Percentiles rank a stretch among this genome's conserved stretches.
Conservation (phyloP, 2,113 vertebrate species). For the Pseudois nayaur region DNA sequence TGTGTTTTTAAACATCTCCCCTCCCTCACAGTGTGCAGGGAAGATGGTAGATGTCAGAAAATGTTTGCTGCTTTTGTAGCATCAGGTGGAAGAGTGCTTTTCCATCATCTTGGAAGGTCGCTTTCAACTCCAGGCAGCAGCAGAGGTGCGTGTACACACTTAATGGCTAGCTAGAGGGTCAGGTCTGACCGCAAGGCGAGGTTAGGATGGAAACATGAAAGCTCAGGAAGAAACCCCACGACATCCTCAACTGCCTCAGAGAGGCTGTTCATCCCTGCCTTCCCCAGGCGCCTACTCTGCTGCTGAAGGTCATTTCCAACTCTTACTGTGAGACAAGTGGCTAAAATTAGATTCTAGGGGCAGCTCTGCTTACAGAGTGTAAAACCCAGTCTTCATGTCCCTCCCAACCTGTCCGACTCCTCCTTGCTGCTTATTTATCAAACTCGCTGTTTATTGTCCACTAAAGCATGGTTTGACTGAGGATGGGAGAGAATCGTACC, state of each 20-base stretch:
- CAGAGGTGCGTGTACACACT: background rate
- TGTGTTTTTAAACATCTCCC: background rate
- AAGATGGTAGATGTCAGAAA: background rate
- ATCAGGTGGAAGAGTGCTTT: background rate
- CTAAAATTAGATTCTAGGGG: constrained; percentile 7
- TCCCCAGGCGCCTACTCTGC: background rate
- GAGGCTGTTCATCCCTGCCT: background rate
- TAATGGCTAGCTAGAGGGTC: background rate
- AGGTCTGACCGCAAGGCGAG: background rate
- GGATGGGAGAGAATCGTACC: constrained; percentile 12
- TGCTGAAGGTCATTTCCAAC: background rate
- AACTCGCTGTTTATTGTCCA: constrained; percentile 45
- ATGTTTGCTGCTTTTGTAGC: background rate
- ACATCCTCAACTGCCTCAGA: background rate
- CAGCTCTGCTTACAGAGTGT: background rate
- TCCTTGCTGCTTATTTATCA: background rate
- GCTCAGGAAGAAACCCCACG: background rate
- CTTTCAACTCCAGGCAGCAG: background rate
- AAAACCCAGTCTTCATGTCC: background rate
- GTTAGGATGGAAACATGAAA: background rate
- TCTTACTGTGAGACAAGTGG: background rate
- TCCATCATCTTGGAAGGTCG: background rate
- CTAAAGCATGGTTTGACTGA: constrained; percentile 43
- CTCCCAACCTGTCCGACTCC: background rate
- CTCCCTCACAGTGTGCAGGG: background rate